These are phyloP conservation scores for Phacellophora camtschatica DNA, from an alignment of 30 jellyfish, hydroid and myxozoan species.

Conservation along the genomic window DNA sequence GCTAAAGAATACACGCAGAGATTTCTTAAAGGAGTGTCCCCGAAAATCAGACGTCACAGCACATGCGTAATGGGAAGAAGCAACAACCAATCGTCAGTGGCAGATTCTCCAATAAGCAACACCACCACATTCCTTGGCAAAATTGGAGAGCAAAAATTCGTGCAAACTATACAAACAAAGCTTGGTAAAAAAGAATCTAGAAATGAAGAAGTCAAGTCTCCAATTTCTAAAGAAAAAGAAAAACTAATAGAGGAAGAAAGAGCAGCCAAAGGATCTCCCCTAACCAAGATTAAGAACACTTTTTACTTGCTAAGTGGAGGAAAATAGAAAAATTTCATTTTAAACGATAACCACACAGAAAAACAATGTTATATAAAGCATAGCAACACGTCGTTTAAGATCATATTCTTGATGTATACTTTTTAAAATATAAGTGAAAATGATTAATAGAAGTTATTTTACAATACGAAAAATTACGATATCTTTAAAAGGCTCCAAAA, in stretches of 20 bases:
- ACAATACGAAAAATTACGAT: too few species aligned
- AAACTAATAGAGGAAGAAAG: conserved; percentile 46
- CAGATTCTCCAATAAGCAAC: conserved; percentile 3
- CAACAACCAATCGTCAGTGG: neutral
- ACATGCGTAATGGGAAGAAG: conserved; percentile 37
- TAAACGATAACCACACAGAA: too few species aligned
- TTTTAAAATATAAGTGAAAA: too few species aligned
- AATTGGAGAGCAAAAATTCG: conserved; percentile 61
- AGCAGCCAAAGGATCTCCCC: conserved; percentile 48
- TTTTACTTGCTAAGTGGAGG: conserved; percentile 37
- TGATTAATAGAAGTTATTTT: too few species aligned
- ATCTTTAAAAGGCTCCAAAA: too few species aligned
- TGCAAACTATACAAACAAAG: conserved; percentile 66
- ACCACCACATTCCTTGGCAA: conserved; percentile 33
- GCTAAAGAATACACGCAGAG: conserved; percentile 59
- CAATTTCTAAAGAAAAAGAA: conserved; percentile 10
- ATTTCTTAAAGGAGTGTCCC: conserved; percentile 53
- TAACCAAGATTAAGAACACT: conserved; percentile 50
- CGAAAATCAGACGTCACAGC: conserved; percentile 61
- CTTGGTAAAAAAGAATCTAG: conserved; percentile 57
- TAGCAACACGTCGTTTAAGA: too few species aligned
- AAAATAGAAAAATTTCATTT: neutral
- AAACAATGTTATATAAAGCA: too few species aligned
- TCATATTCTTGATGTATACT: too few species aligned
- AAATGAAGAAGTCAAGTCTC: conserved; percentile 50